Conservation (phyloP, 1,140 invertebrate genomes). For the Drosophila pseudoobscura region DNA sequence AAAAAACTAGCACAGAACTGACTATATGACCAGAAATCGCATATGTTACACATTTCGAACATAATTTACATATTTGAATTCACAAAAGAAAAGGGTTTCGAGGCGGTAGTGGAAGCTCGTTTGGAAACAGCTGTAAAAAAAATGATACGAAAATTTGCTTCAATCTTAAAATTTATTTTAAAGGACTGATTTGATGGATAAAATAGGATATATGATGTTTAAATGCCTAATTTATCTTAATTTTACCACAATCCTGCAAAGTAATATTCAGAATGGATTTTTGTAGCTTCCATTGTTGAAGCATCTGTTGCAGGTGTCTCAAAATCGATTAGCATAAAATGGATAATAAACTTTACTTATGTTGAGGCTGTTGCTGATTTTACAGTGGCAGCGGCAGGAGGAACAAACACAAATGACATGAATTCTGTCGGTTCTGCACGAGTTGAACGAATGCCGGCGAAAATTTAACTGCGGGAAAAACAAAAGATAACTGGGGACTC, state of each 20-base stretch:
- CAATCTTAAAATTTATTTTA: too few species aligned
- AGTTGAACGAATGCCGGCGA: too few species aligned
- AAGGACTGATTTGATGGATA: too few species aligned
- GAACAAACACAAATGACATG: constrained; percentile 18
- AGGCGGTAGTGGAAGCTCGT: background rate
- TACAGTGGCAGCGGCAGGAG: background rate
- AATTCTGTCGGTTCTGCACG: constrained; percentile 21
- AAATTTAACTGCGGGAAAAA: background rate
- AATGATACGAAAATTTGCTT: background rate
- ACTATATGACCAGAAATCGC: constrained; percentile 44
- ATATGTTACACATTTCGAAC: constrained; percentile 47
- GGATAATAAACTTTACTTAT: constrained; percentile 17
- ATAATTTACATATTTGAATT: constrained; percentile 56
- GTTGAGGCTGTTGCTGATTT: constrained; percentile 24
- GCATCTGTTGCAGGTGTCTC: constrained; percentile 27
- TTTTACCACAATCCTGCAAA: too few species aligned
- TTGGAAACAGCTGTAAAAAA: background rate
- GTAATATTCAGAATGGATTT: background rate
- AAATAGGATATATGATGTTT: too few species aligned
- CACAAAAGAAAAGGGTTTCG: constrained; percentile 38
- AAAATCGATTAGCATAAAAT: constrained; percentile 20
- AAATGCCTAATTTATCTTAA: too few species aligned
- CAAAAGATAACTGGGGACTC: constrained; percentile 19
- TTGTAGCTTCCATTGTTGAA: background rate
- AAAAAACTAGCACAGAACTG: constrained; percentile 42